Conservation (phyloP, 2,888 invertebrate species). For the Drosophila peninsularis region DNA sequence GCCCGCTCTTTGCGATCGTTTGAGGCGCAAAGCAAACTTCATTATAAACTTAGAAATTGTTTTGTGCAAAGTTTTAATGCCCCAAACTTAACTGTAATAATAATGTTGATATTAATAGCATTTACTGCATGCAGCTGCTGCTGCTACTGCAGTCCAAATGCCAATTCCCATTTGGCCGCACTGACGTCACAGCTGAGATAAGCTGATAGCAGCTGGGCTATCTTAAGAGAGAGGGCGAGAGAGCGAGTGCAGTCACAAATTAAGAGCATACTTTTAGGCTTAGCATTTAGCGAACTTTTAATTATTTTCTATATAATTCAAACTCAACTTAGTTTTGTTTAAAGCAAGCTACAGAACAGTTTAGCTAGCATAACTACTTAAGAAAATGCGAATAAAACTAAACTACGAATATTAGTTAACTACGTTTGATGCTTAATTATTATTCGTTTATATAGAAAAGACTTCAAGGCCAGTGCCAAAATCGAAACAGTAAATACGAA, state of each 20-base stretch:
- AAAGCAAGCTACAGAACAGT: conserved; percentile 42
- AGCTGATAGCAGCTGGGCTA: conserved; percentile 17
- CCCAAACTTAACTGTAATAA: conserved; percentile 36
- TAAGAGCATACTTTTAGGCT: conserved; percentile 64
- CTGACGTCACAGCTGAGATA: conserved; percentile 35
- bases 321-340: conserved; percentile 27
- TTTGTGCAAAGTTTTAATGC: conserved; percentile 47
- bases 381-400: conserved; percentile 19
- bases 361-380: conserved; percentile 40
- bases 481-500: conserved; percentile 22
- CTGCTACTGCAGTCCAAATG: conserved; percentile 41
- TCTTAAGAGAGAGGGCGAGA: conserved; percentile 5
- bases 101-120: conserved; percentile 52
- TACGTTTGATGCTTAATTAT: conserved; percentile 48
- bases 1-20: conserved; percentile 32
- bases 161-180: conserved; percentile 26
- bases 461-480: conserved; percentile 54
- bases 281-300: conserved; percentile 23
- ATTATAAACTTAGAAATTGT: conserved; percentile 48
- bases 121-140: conserved; percentile 24
- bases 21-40: conserved; percentile 29
- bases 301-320: conserved; percentile 15
- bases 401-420: conserved; percentile 56
- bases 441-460: conserved; percentile 35
- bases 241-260: conserved; percentile 6